Evolutionary conservation across 1,140 invertebrate species (phyloP).

Genomic region (Drosophila mojavensis): DNA sequence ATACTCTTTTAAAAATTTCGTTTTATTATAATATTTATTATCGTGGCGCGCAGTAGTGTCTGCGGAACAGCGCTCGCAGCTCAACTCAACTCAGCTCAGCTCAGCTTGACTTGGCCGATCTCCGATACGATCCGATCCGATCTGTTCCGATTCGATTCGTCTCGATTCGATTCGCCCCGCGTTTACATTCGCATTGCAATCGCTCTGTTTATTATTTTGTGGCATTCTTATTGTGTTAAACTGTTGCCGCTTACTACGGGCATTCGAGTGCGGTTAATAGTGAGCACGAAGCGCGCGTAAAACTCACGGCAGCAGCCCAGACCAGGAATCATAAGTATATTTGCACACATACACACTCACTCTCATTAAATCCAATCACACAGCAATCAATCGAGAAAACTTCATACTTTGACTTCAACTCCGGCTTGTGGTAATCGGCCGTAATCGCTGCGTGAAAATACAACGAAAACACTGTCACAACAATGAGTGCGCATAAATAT

Average conservation of each 20-base stretch:
- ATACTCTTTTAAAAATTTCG: slow-evolving; percentile 84
- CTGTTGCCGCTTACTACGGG: slow-evolving; percentile 65
- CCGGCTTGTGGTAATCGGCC: slow-evolving; percentile 2
- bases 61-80: slow-evolving; percentile 76
- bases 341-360: slow-evolving; percentile 41
- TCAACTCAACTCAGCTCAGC: slow-evolving; percentile 52
- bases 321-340: slow-evolving; percentile 40
- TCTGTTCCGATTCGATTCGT: slow-evolving; percentile 35
- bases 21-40: slow-evolving; percentile 84
- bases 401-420: slow-evolving; percentile 17
- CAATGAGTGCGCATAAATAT: slow-evolving; percentile 69
- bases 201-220: slow-evolving; percentile 64
- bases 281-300: slow-evolving; percentile 44
- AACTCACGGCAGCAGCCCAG: slow-evolving; percentile 7
- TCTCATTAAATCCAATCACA: slow-evolving; percentile 23
- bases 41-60: slow-evolving; percentile 84
- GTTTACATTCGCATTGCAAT: slow-evolving; percentile 36
- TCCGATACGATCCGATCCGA: slow-evolving; percentile 35
- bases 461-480: slow-evolving; percentile 38
- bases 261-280: slow-evolving; percentile 67
- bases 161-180: slow-evolving; percentile 41
- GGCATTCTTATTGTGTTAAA: slow-evolving; percentile 81
- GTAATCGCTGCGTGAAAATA: slow-evolving; percentile 45
- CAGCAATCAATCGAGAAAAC: slow-evolving; percentile 41
- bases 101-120: slow-evolving; percentile 44